Evolutionary conservation across 2,797 vertebrate genomes (phyloP), one percentile per base, ranked within the genome.

Genomic region (Leucoraja ocellata): DNA sequence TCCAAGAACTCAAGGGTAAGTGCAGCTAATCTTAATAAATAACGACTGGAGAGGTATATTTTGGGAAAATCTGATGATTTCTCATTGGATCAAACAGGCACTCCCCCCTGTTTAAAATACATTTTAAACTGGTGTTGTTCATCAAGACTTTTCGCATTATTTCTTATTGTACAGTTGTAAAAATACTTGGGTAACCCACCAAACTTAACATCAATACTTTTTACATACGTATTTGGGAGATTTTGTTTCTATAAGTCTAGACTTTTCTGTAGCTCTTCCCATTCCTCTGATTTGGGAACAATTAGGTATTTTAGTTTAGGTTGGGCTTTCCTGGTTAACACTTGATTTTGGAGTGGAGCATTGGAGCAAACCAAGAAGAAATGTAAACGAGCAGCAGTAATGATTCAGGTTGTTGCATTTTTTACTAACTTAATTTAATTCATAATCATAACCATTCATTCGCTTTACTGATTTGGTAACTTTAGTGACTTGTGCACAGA

Each of bases 1-100:
- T 90, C 98, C 98, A 71, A 97, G 98, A 94, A 99, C 98, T 7
- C 99, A 99, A 96, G 99, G 98, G 98, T 99, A 95, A 97, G 98
- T 21, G 8, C 32, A 68, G 84, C 14, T 88, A 65, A 88, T 2
- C n/a, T 88, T 4, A 88, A 88, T 88, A 88, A 68, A 14, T 88
- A 68, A 36, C 32, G 68, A 65, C 54, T 88, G n/a, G n/a, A 32
- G 7, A 68, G n/a, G 14, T 14, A 18, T 7, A 36, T 88, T 23
- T 21, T 68, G 63, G 63, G n/a, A 16, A 88, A 68, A 68, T 25
- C 1, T 68, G n/a, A 68, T 88, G 65, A 65, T 36, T 21, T 68
- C 61, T 28, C 83, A 36, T 32, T 88, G 84, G 7, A 88, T 8
- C 84, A 9, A 83, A 83, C 46, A 65, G 61, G 84, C 1, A 32